These are phyloP conservation scores for Eurystomus glaucurus DNA, from an alignment of 2,797 vertebrate genomes.

Conservation along the genomic window DNA sequence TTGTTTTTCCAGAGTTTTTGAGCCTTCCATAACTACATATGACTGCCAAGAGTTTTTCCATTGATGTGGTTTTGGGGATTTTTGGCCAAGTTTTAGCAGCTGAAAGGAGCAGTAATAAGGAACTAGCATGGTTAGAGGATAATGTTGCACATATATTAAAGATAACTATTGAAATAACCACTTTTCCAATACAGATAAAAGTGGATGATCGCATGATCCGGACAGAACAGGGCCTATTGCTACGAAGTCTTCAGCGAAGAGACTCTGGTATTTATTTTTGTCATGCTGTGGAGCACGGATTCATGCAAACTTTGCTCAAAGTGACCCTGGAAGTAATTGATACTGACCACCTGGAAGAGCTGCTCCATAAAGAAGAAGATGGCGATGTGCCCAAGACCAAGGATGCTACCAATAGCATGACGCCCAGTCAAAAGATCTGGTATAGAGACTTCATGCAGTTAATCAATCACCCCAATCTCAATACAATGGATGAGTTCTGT, in stretches of 20 bases:
- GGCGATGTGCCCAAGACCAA: conserved; percentile 81
- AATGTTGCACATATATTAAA: neutral
- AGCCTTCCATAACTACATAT: neutral
- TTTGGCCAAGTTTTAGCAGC: neutral
- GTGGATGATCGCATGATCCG: conserved; percentile 90
- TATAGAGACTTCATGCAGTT: conserved; percentile 98
- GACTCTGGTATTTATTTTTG: conserved; percentile 95
- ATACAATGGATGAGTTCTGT: conserved; percentile 97
- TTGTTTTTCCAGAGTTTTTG: neutral
- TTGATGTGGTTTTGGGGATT: neutral
- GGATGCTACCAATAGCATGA: conserved; percentile 85
- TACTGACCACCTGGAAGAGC: conserved; percentile 91
- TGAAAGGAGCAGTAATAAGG: neutral
- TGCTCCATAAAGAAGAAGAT: conserved; percentile 91
- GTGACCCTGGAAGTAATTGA: conserved; percentile 96
- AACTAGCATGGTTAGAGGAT: neutral
- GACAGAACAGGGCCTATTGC: conserved; percentile 94
- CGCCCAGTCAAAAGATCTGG: conserved; percentile 93
- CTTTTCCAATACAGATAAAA: conserved; percentile 85
- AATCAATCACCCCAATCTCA: conserved; percentile 96
- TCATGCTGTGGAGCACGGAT: conserved; percentile 96
- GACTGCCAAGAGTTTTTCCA: neutral
- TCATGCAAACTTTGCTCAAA: conserved; percentile 95
- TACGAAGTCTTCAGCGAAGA: conserved; percentile 89
- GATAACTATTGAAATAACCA: neutral